Evolutionary conservation across 2,113 vertebrate genomes (phyloP), one percentile per base, ranked within the genome.

Genomic region (Salvelinus alpinus): DNA sequence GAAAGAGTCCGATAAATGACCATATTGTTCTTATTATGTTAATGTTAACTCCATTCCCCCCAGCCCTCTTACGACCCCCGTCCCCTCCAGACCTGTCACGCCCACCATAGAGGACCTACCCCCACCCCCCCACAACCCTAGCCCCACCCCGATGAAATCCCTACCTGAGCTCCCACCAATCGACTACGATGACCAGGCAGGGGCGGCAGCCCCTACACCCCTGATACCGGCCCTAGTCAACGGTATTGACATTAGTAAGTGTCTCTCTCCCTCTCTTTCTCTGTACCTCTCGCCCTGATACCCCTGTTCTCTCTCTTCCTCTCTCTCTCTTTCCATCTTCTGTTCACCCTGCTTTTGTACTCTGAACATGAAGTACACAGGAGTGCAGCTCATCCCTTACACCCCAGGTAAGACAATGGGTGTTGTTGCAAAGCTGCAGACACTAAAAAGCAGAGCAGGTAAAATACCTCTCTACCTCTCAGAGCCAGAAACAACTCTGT

Each of bases 161-260:
- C 2, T 77, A 13, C 77, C 14, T 51, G 66, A 83, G 0, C 72
- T 92, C 9, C 91, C 92, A 66, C 86, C 89, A 66, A 81, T 85
- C 44, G 90, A 93, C 64, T 91, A 92, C 70, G 75, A 82, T 3
- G 77, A 76, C 60, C 73, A n/a, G 7, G 34, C 20, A 38, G 38
- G 67, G 20, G 12, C 20, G 34, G 34, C 34, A 7, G 80, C 29
- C 4, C 59, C 4, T 48, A 38, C 25, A 2, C 64, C 34, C 34
- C 20, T 3, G 16, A 83, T 83, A 83, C 38, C 64, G 24, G 29
- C 25, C 12, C 25, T 80, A 29, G 64, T 86, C 18, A 89, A 90
- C 44, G 75, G 38, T 44, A 44, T 44, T 44, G 38, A 85, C 70
- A 80, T 80, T 29, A 25, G 94, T 94, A 82, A 91, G 92, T 91